Percentiles rank a stretch among this genome's conserved stretches.
Evolutionary conservation across 2,113 vertebrate genomes (phyloP).

Genomic region (Petromus typicus): DNA sequence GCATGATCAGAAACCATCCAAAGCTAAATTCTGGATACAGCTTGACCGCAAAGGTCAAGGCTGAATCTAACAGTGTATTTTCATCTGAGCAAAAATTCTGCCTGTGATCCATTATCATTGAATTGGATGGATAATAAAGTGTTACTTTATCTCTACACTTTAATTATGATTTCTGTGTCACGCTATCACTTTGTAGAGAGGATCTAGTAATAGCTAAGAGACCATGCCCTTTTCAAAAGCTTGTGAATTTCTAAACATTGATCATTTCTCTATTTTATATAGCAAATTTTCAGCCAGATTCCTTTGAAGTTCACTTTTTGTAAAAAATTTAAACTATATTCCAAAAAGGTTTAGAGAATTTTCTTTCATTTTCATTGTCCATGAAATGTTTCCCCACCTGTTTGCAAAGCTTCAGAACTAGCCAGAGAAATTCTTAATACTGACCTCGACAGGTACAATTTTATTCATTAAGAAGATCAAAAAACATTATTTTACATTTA

Average conservation of each 20-base stretch:
- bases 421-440: conserved; percentile 31
- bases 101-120: conserved; percentile 22
- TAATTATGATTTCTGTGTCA: not conserved
- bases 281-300: not conserved
- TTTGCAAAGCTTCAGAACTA: conserved; percentile 8
- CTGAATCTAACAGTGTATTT: not conserved
- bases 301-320: conserved; percentile 19
- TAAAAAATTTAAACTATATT: conserved; percentile 60
- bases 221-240: conserved; percentile 27
- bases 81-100: not conserved
- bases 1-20: conserved; percentile 33
- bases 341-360: conserved; percentile 22
- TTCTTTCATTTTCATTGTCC: conserved; percentile 45
- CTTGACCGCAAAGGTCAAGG: conserved; percentile 33
- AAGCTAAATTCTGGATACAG: not conserved
- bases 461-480: conserved; percentile 31
- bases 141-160: conserved; percentile 27
- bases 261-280: not conserved
- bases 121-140: not conserved
- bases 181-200: not conserved
- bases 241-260: conserved; percentile 44
- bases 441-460: not conserved
- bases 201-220: not conserved
- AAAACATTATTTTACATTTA: not conserved
- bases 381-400: conserved; percentile 31